phyloP scores from a whole-genome alignment of 1,140 invertebrate genomes.

The Calephelis virginiensis region DNA sequence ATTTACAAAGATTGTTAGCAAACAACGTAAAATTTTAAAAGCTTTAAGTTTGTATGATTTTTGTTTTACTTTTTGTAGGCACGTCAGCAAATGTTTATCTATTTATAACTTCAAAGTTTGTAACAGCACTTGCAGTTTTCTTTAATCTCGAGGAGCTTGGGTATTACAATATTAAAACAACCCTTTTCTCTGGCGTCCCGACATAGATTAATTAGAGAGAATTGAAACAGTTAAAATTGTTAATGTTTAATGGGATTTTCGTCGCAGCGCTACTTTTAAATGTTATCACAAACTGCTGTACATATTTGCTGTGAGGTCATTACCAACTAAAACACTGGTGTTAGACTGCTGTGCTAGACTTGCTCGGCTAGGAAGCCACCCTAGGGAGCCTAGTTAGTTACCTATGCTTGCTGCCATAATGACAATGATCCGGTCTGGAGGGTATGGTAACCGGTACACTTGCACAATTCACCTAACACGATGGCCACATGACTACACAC shows the following conservation, averaged over 20 bases:
- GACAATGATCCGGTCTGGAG: too few relatives aligned
- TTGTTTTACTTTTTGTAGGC: constrained; percentile 12
- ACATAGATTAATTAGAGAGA: constrained; percentile 23
- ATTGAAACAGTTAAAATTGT: constrained; percentile 9
- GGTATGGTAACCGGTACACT: too few relatives aligned
- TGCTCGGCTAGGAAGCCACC: too few relatives aligned
- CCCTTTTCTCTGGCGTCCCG: constrained; percentile 9
- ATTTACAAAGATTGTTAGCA: not conserved
- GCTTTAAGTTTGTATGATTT: constrained; percentile 5
- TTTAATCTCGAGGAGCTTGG: constrained; percentile 9
- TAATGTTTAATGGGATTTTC: constrained; percentile 1
- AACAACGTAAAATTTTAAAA: constrained; percentile 4
- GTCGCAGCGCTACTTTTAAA: not conserved
- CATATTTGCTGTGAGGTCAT: too few relatives aligned
- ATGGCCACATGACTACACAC: too few relatives aligned
- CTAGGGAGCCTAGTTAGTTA: too few relatives aligned
- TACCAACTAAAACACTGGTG: too few relatives aligned
- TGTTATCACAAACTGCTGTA: too few relatives aligned
- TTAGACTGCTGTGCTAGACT: too few relatives aligned
- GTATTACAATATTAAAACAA: constrained; percentile 20
- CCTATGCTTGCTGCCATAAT: too few relatives aligned
- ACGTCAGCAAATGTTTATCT: constrained; percentile 12
- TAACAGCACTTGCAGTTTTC: constrained; percentile 6
- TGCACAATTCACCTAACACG: too few relatives aligned
- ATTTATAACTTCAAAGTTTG: constrained; percentile 12